Conservation (phyloP, 2,797 vertebrate species). For the Sebastes matsubarae region DNA sequence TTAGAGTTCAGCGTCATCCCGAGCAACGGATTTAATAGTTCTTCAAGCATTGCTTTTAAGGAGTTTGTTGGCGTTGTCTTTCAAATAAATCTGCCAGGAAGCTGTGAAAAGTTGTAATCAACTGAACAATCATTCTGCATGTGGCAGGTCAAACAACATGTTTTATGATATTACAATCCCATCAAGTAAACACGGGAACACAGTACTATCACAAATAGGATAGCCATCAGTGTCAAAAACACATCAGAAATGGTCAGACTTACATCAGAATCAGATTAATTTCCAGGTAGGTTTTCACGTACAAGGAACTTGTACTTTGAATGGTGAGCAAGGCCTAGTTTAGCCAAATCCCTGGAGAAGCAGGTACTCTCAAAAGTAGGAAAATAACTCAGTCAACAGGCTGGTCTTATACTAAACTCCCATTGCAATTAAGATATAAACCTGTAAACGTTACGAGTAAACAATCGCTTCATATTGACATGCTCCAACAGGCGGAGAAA, state of each 20-base stretch:
- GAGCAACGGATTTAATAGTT: neutral
- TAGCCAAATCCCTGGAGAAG: neutral
- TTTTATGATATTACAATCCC: neutral
- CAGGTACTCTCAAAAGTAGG: neutral
- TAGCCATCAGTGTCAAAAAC: neutral
- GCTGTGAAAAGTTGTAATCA: neutral
- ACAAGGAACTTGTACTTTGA: too few relatives aligned
- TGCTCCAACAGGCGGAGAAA: neutral
- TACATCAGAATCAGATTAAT: neutral
- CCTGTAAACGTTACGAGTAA: neutral
- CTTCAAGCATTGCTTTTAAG: neutral
- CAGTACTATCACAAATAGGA: neutral
- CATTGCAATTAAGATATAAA: neutral
- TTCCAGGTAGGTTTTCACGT: too few relatives aligned
- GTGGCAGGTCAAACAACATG: neutral
- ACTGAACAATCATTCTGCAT: neutral
- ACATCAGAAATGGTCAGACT: neutral
- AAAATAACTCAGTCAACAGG: fast-evolving
- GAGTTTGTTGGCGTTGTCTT: fast-evolving
- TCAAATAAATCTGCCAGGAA: neutral
- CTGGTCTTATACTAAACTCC: neutral
- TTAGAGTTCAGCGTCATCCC: neutral
- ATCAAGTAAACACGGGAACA: neutral
- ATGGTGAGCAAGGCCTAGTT: neutral
- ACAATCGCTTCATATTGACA: too few relatives aligned